Evolutionary conservation across 2,113 vertebrate genomes (phyloP).

Genomic region (Oxyura jamaicensis): DNA sequence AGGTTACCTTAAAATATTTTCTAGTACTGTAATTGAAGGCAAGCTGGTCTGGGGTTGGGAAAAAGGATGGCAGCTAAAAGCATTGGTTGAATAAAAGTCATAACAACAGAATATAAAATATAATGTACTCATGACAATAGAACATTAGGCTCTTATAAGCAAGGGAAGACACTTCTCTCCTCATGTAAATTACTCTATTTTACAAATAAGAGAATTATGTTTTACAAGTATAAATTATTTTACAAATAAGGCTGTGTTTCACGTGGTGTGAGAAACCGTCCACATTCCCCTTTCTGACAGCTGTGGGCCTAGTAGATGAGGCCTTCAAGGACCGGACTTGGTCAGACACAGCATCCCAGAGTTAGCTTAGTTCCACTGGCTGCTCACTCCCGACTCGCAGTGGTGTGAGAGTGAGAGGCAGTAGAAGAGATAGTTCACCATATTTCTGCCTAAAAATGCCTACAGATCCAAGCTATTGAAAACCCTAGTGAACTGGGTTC

Average conservation of each 20-base stretch:
- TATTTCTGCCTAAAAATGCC: conserved; percentile 76
- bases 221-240: too few relatives aligned
- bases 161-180: not conserved
- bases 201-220: too few relatives aligned
- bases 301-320: not conserved
- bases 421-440: conserved; percentile 67
- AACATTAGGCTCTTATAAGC: not conserved
- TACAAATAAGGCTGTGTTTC: not conserved
- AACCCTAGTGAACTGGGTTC: not conserved
- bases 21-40: not conserved
- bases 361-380: not conserved
- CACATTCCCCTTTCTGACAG: not conserved
- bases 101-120: not conserved
- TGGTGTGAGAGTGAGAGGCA: not conserved
- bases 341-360: not conserved
- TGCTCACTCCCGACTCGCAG: not conserved
- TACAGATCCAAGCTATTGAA: conserved; percentile 48
- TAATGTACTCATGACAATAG: not conserved
- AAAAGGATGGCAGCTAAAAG: not conserved
- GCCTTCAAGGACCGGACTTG: not conserved
- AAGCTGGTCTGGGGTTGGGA: not conserved
- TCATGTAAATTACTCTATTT: not conserved
- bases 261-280: not conserved
- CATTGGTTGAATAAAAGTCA: not conserved
- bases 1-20: not conserved